Evolutionary conservation across 2,113 vertebrate genomes (phyloP).

Genomic region (Eclectus roratus): DNA sequence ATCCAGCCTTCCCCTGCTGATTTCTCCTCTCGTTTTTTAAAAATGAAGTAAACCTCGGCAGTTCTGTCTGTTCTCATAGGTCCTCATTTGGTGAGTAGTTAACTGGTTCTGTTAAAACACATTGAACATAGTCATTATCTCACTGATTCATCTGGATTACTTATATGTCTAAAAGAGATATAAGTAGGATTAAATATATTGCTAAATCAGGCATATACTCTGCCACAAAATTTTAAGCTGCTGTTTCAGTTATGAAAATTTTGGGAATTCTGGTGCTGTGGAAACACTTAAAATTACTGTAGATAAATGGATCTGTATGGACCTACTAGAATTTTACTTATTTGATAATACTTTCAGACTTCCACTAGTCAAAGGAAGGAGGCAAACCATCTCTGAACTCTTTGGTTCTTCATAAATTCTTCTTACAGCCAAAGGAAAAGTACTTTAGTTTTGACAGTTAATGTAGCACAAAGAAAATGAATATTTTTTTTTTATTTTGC

Average conservation of each 20-base stretch:
- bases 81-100: neutral
- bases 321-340: neutral
- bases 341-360: neutral
- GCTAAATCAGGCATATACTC: neutral
- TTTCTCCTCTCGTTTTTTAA: neutral
- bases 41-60: neutral
- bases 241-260: neutral
- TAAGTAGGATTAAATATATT: neutral
- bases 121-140: neutral
- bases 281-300: neutral
- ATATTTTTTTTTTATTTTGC: neutral
- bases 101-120: neutral
- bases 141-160: neutral
- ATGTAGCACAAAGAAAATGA: neutral
- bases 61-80: neutral
- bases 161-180: neutral
- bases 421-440: neutral
- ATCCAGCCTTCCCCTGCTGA: neutral
- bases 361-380: neutral
- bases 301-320: accelerated
- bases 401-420: neutral
- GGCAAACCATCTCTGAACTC: neutral
- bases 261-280: neutral
- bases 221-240: neutral
- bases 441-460: neutral